Base-by-base conservation (phyloP, 1,140 invertebrate genomes). In the Schlechtendalia chinensis region DNA sequence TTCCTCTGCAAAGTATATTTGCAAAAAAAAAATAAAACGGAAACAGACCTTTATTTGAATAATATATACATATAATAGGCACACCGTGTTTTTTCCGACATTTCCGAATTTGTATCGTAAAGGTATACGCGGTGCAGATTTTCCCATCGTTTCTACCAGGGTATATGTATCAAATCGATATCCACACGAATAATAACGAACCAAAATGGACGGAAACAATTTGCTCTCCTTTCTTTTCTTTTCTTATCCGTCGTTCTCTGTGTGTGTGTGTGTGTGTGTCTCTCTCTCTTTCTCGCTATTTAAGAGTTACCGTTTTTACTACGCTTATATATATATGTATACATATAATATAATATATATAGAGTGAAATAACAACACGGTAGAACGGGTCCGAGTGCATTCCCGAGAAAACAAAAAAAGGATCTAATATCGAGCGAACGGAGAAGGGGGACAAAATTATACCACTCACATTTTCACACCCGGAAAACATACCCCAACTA, bases 391-490 rank as follows among this genome's bases (percentile, higher is more conserved):
- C 71, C 53, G 12, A 63, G 27, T 29, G 29, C 11, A 27, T 74
- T 74, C 50, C 16, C 24, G 53, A n/a, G 19, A 11, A 74, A 74
- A 56, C 27, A 74, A 27, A 50, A 27, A 50, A 69, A 50, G 22
- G 22, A 50, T 14, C 1, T 17, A 24, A 5, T 61, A 61, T 61
- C 58, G 24, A 61, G 5, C 5, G 24, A 16, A 61, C 54, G 24
- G 11, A 39, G 11, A 39, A 16, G 22, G 22, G n/a, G 22, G 59
- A 58, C 19, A 56, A 77, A 77, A 58, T 58, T 39, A 45, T 47
- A 58, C n/a, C 27, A 56, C 53, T 75, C 29, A 24, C 56, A 61
- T 77, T 77, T 58, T 22, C 39, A 17, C 54, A 5, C 74, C 54
- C 74, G 74, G 54, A 58, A 58, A 58, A 77, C 47, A 58, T n/a